Conservation (phyloP, 2,888 invertebrate species). For the Cylindroiulus punctatus region DNA sequence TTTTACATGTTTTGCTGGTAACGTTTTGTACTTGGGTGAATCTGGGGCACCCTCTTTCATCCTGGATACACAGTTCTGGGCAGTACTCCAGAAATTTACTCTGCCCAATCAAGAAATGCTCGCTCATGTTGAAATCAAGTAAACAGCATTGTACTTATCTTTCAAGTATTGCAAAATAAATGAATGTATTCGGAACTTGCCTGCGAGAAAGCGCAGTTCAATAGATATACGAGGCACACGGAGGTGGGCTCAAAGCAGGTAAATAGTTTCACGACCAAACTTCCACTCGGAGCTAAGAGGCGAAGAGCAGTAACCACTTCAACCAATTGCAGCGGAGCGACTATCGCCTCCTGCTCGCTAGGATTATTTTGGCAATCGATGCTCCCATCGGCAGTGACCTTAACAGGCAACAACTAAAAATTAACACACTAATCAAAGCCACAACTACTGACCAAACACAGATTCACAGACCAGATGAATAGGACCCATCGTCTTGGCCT, state of each 20-base stretch:
- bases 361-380: constrained; percentile 87
- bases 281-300: constrained; percentile 77
- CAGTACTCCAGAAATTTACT: not conserved
- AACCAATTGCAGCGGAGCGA: constrained; percentile 82
- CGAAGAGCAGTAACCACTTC: constrained; percentile 82
- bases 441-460: not conserved
- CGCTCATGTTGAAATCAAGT: no score
- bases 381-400: constrained; percentile 95
- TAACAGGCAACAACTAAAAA: constrained; percentile 59
- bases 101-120: not conserved
- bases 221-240: constrained; percentile 79
- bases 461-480: constrained; percentile 46
- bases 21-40: no score
- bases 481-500: constrained; percentile 62
- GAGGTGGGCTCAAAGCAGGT: constrained; percentile 88
- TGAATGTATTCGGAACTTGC: constrained; percentile 60
- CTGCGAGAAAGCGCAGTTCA: constrained; percentile 77
- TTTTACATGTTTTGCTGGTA: no score
- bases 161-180: no score
- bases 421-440: not conserved
- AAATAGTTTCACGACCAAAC: constrained; percentile 87
- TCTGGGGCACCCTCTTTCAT: no score
- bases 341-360: constrained; percentile 84
- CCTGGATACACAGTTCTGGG: no score
- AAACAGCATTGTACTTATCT: no score